phyloP scores from a whole-genome alignment of 2,113 vertebrate species.

The Chroicocephalus ridibundus region DNA sequence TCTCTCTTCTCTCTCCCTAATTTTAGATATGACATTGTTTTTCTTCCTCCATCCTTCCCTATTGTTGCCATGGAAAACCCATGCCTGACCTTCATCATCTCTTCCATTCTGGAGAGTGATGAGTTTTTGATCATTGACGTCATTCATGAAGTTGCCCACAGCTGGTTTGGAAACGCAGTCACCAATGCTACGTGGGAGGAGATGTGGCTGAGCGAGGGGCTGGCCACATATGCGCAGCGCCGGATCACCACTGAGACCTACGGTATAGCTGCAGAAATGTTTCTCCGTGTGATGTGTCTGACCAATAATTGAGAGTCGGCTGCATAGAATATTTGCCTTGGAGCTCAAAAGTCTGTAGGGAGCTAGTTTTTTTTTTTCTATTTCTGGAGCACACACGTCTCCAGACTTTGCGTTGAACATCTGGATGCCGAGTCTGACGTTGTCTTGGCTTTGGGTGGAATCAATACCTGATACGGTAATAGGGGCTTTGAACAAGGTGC shows the following conservation, averaged over 20 bases:
- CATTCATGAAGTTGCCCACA: conserved; percentile 94
- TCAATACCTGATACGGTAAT: neutral
- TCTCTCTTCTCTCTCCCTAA: neutral
- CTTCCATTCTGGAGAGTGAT: conserved; percentile 95
- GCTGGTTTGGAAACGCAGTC: conserved; percentile 97
- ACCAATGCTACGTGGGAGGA: conserved; percentile 98
- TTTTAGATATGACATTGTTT: conserved; percentile 94
- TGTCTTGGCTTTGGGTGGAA: neutral
- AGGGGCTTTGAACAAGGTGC: neutral
- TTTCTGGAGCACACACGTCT: neutral
- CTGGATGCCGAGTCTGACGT: neutral
- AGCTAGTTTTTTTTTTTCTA: neutral
- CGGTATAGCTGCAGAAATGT: conserved; percentile 60
- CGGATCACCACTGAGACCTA: conserved; percentile 93
- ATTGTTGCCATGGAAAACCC: conserved; percentile 99
- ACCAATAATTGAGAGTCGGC: neutral
- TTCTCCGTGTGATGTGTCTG: neutral
- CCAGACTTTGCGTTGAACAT: neutral
- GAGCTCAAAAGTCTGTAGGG: neutral
- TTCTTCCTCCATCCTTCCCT: conserved; percentile 95
- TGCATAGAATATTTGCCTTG: neutral
- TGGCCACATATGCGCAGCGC: conserved; percentile 95
- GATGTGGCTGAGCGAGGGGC: conserved; percentile 98
- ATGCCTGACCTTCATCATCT: conserved; percentile 97
- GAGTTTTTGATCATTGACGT: conserved; percentile 95